Conservation (phyloP, 2,888 invertebrate genomes). For the Teinopalpus imperialis region DNA sequence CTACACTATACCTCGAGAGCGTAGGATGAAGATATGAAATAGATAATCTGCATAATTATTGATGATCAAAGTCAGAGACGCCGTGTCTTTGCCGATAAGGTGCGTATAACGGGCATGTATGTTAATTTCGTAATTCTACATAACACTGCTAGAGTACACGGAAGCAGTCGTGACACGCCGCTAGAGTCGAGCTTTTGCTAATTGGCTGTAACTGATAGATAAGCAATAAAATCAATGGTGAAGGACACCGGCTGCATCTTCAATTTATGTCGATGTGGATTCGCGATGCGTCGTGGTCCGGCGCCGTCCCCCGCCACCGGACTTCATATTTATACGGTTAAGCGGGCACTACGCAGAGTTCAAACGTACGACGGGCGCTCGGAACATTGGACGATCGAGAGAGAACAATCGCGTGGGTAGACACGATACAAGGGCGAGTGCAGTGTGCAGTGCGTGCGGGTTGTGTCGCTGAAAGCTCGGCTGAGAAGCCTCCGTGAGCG, state of each 20-base stretch:
- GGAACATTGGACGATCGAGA: slow-evolving; percentile 76
- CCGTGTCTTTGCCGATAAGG: neutral
- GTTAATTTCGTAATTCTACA: slow-evolving; percentile 46
- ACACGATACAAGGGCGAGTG: slow-evolving; percentile 66
- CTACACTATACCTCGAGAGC: slow-evolving; percentile 2
- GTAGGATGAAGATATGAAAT: slow-evolving; percentile 1
- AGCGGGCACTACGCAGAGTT: slow-evolving; percentile 76
- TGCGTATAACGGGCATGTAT: slow-evolving; percentile 7
- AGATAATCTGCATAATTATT: slow-evolving; percentile 17
- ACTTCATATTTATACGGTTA: slow-evolving; percentile 80
- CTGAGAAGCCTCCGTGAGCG: slow-evolving; percentile 71
- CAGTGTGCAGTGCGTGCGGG: slow-evolving; percentile 80
- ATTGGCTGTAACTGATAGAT: slow-evolving; percentile 74
- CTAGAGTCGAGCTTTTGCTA: slow-evolving; percentile 66
- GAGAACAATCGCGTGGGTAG: slow-evolving; percentile 76
- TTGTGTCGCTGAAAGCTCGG: slow-evolving; percentile 79
- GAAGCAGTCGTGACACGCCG: slow-evolving; percentile 55
- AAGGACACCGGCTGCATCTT: slow-evolving; percentile 78
- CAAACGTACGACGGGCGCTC: slow-evolving; percentile 79
- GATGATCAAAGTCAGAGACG: slow-evolving; percentile 10
- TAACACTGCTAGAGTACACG: slow-evolving; percentile 48
- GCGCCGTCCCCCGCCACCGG: slow-evolving; percentile 77
- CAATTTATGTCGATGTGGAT: slow-evolving; percentile 76
- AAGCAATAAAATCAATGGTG: slow-evolving; percentile 76
- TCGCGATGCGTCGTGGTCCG: slow-evolving; percentile 74